Percentiles rank a stretch among this genome's conserved stretches.
Conservation (phyloP, 2,113 vertebrate genomes). For the Myotis brandtii region DNA sequence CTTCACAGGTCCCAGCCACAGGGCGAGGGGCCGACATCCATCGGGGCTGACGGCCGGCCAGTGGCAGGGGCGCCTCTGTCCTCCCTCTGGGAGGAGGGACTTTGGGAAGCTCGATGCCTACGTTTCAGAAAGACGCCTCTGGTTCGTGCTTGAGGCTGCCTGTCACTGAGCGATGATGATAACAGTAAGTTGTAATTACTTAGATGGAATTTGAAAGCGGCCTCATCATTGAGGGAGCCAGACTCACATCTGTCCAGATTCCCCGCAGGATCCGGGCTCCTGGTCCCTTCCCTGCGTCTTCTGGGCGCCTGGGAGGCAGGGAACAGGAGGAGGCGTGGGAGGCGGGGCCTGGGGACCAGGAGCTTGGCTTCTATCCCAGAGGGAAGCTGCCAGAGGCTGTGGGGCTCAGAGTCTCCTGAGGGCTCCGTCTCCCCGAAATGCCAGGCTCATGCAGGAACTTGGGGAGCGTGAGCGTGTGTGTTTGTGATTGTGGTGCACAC, state of each 20-base stretch:
- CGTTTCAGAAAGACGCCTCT: neutral
- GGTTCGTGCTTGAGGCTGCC: neutral
- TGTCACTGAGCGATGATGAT: neutral
- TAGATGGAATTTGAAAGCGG: neutral
- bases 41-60: neutral
- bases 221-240: neutral
- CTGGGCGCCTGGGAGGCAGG: neutral
- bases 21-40: neutral
- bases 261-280: neutral
- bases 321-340: neutral
- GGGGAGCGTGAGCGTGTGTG: neutral
- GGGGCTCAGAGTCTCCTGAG: neutral
- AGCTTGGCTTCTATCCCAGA: neutral
- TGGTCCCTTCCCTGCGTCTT: neutral
- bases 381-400: neutral
- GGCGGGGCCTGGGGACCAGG: neutral
- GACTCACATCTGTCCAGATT: neutral
- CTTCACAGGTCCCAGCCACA: neutral
- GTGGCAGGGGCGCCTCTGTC: neutral
- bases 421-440: neutral
- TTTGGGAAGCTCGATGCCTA: neutral
- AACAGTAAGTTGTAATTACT: neutral
- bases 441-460: neutral
- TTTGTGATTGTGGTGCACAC: rapidly evolving
- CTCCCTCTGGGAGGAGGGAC: neutral